These are phyloP conservation scores for Diadophis punctatus DNA, from an alignment of 2,113 vertebrate genomes.

Conservation along the genomic window DNA sequence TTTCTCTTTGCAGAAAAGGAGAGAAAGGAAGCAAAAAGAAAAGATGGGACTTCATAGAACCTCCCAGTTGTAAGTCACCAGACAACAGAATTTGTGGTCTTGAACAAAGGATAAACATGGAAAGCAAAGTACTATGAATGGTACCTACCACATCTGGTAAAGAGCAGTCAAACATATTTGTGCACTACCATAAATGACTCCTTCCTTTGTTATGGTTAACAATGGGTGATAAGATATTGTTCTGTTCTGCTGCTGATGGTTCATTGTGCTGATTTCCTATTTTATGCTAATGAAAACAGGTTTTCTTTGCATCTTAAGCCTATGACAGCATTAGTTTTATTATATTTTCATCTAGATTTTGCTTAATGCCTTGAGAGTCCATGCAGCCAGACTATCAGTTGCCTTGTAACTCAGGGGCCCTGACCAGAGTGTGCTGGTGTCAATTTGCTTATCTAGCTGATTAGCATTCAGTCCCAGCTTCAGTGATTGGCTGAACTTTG, in stretches of 20 bases:
- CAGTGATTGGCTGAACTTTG: background rate
- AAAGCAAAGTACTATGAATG: background rate
- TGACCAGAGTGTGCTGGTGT: background rate
- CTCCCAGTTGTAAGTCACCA: background rate
- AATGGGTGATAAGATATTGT: background rate
- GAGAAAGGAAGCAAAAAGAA: background rate
- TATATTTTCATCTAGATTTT: background rate
- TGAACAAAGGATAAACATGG: background rate
- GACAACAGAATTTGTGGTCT: background rate
- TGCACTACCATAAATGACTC: background rate
- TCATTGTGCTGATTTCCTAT: background rate
- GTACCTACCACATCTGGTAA: background rate
- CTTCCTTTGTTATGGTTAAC: background rate
- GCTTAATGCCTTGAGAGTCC: background rate
- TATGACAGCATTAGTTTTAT: background rate
- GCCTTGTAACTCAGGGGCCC: background rate
- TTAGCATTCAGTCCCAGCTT: background rate
- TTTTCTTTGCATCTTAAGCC: background rate
- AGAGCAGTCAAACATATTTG: background rate
- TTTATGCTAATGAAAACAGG: background rate
- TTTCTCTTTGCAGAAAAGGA: background rate
- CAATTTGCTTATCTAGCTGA: background rate
- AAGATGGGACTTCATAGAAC: background rate
- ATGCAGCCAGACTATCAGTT: background rate
- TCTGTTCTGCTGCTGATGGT: background rate